Evolutionary conservation across 2,797 vertebrate species (phyloP).

Genomic region (Coregonus sp.): DNA sequence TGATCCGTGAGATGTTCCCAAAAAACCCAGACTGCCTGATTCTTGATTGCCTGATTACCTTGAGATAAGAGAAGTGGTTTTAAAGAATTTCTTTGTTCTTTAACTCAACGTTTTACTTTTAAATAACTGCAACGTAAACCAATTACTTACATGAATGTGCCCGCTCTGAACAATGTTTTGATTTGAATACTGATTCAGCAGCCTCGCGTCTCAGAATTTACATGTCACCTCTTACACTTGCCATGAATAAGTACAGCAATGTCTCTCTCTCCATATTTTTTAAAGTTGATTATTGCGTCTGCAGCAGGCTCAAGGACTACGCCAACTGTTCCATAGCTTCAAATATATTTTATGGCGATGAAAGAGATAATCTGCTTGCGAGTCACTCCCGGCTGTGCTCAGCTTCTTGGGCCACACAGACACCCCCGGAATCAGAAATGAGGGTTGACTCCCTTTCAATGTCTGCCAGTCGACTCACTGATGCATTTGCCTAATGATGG

Average conservation of each 20-base stretch:
- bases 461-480: slow-evolving; percentile 47
- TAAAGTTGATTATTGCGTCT: slow-evolving; percentile 25
- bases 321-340: slow-evolving; percentile 60
- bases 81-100: slow-evolving; percentile 32
- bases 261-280: slow-evolving; percentile 24
- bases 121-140: slow-evolving; percentile 61
- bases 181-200: slow-evolving; percentile 64
- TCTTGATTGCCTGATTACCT: slow-evolving; percentile 63
- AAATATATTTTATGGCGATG: slow-evolving; percentile 57
- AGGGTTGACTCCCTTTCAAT: slow-evolving; percentile 44
- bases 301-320: slow-evolving; percentile 67
- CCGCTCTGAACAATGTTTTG: slow-evolving; percentile 49
- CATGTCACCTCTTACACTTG: slow-evolving; percentile 33
- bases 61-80: slow-evolving; percentile 61
- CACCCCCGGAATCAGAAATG: slow-evolving; percentile 52
- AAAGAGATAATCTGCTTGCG: slow-evolving; percentile 72
- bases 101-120: slow-evolving; percentile 45
- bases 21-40: slow-evolving; percentile 30
- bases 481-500: slow-evolving; percentile 54
- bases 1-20: slow-evolving; percentile 56
- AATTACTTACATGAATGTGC: slow-evolving; percentile 64
- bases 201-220: slow-evolving; percentile 23
- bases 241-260: slow-evolving; percentile 56
- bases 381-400: slow-evolving; percentile 58
- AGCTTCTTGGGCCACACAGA: slow-evolving; percentile 56